Conservation (phyloP, 2,888 invertebrate genomes). For the Neoascia interrupta region DNA sequence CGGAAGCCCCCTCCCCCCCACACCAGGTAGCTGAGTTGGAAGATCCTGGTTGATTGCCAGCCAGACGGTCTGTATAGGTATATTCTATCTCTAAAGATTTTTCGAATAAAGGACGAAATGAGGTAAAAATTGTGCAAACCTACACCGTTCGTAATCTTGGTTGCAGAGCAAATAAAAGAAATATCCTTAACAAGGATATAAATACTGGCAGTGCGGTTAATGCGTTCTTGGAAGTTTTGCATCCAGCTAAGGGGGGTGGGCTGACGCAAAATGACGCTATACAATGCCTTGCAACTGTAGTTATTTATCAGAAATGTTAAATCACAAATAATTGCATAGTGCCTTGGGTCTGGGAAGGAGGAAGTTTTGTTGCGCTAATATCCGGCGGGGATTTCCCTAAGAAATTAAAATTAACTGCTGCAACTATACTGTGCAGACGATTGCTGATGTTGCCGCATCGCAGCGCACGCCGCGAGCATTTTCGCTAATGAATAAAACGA, state of each 20-base stretch:
- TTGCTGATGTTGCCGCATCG: too few relatives aligned
- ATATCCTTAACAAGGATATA: constrained; percentile 55
- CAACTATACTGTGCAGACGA: too few relatives aligned
- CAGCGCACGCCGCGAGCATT: too few relatives aligned
- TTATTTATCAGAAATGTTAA: constrained; percentile 67
- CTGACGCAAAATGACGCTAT: not conserved
- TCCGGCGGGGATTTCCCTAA: constrained; percentile 63
- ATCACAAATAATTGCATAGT: constrained; percentile 55
- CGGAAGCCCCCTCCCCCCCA: constrained; percentile 6
- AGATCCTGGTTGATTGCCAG: constrained; percentile 65
- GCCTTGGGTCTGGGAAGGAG: not conserved
- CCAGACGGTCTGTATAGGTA: constrained; percentile 63
- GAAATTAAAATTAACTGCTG: constrained; percentile 67
- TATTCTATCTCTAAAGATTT: constrained; percentile 47
- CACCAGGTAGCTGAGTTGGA: constrained; percentile 56
- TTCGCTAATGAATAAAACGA: too few relatives aligned
- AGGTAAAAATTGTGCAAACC: constrained; percentile 50
- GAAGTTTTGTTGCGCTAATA: constrained; percentile 60
- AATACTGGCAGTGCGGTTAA: too few relatives aligned
- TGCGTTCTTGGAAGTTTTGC: too few relatives aligned
- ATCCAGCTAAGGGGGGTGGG: constrained; percentile 1
- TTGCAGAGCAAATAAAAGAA: constrained; percentile 8
- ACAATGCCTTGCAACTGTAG: not conserved
- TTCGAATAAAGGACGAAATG: constrained; percentile 70
- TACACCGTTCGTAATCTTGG: constrained; percentile 2